Base-by-base conservation (phyloP, 2,888 invertebrate species). In the Chirona hameri region DNA sequence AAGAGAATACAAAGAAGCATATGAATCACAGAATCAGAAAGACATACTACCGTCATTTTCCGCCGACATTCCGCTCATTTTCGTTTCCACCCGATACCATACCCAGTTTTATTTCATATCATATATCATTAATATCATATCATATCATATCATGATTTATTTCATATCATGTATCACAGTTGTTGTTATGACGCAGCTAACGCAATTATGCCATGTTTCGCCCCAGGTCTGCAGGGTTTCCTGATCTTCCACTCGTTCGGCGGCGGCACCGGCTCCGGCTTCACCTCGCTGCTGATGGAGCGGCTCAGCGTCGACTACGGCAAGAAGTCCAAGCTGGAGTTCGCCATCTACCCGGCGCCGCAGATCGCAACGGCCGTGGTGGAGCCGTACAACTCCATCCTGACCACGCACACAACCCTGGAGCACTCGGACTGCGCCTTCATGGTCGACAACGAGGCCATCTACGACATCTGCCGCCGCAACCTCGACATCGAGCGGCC, bases 171-270 rank as follows among this genome's bases (percentile, higher is more conserved):
- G 39, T 39, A 39, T 39, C 39, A 39, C 39, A 39, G 39, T 39
- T 39, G 39, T 39, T 39, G 39, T 39, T 39, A 39, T 39, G 39
- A 39, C 39, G 7, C 39, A 39, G 39, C 39, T 39, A 39, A 39
- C 39, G 39, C 39, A 39, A 39, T 39, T 39, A 12, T 60, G 60
- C 10, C n/a, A n/a, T 29, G 0, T 27, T 3, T 72, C 21, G 12
- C n/a, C n/a, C 14, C 72, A 72, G 81, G 81, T 65, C 72, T 93
- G 69, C 91, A 94, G 90, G 96, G 96, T 69, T 96, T 96, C 89
- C 92, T 96, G 86, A 93, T 96, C 84, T 96, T 96, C 89, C 96
- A 96, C 88, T 95, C 95, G 10, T 94, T 96, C 84, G 95, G 92
- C 84, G 94, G 93, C 57, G 95, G 95, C 81, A 96, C 95, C 46